Percentiles rank a stretch among this genome's conserved stretches.
phyloP scores from a whole-genome alignment of 2,888 invertebrate species.

The Pherbina coryleti region DNA sequence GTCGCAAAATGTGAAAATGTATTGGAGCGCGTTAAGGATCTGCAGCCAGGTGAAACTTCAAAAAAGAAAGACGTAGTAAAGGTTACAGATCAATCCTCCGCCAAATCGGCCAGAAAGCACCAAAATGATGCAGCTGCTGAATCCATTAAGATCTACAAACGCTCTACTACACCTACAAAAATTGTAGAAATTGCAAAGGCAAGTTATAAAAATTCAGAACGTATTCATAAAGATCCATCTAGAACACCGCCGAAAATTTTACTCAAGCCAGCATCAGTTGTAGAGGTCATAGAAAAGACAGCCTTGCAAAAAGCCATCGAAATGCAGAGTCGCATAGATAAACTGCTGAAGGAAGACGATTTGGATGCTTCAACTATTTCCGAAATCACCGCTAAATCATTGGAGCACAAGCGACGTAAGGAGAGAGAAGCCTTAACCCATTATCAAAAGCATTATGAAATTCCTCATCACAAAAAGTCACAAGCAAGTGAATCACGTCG shows the following conservation, averaged over 20 bases:
- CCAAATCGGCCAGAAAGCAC: not conserved
- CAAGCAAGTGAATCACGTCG: not conserved
- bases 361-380: conserved; percentile 56
- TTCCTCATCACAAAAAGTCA: not conserved
- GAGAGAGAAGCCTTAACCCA: conserved; percentile 38
- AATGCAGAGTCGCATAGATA: conserved; percentile 62
- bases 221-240: not conserved
- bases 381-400: conserved; percentile 52
- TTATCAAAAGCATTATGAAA: not conserved
- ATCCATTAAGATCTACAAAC: not conserved
- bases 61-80: not conserved
- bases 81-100: not conserved
- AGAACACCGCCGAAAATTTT: conserved; percentile 19
- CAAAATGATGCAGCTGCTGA: not conserved
- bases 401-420: conserved; percentile 55
- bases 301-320: conserved; percentile 54
- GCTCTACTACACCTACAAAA: not conserved
- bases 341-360: conserved; percentile 60
- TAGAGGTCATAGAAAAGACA: not conserved
- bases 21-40: not conserved
- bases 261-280: not conserved
- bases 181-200: not conserved
- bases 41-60: not conserved
- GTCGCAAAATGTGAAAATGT: not conserved
- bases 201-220: not conserved